phyloP scores from a whole-genome alignment of 2,797 vertebrate genomes.

The Hafferia zeledoni region DNA sequence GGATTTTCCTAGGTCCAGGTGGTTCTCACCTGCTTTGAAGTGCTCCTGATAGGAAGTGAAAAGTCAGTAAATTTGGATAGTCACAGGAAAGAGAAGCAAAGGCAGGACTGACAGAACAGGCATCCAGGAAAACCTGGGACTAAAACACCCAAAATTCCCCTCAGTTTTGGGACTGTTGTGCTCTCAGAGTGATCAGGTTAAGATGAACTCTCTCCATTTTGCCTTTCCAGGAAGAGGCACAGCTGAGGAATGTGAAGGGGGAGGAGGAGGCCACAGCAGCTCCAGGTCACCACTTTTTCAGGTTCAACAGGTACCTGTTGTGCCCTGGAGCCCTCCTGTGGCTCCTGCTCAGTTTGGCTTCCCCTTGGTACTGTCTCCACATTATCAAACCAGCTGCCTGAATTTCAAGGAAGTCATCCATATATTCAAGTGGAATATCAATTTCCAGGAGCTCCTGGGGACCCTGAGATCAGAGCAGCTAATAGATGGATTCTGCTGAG shows the following conservation, averaged over 20 bases:
- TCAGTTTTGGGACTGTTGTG: neutral
- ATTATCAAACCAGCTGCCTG: neutral
- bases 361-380: neutral
- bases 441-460: neutral
- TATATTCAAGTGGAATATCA: slow-evolving; percentile 1
- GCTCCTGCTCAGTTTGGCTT: neutral
- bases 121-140: neutral
- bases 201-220: neutral
- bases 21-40: neutral
- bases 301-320: neutral
- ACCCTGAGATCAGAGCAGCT: neutral
- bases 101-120: neutral
- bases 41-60: neutral
- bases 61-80: neutral
- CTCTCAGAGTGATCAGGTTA: neutral
- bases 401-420: slow-evolving; percentile 5
- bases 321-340: neutral
- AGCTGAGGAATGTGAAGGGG: neutral
- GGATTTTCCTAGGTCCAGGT: neutral
- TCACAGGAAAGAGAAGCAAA: neutral
- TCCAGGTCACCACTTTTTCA: neutral
- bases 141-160: neutral
- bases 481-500: neutral
- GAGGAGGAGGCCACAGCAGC: neutral
- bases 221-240: neutral